These are phyloP conservation scores for Morinoia aosen DNA, from an alignment of 2,888 invertebrate species.

Conservation along the genomic window DNA sequence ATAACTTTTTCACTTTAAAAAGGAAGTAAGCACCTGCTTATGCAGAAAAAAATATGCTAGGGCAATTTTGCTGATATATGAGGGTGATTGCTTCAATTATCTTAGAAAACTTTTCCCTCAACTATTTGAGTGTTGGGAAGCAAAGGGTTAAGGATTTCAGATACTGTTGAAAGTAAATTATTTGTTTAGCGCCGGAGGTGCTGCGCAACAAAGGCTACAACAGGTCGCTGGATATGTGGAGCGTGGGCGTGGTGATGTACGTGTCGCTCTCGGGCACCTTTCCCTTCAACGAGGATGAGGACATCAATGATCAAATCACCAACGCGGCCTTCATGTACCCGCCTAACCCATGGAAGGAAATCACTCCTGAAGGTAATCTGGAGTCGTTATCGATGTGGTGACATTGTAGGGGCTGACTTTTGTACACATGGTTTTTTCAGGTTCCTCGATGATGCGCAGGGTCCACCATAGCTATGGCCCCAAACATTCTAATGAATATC, in stretches of 20 bases:
- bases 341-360: constrained; percentile 96
- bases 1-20: no score
- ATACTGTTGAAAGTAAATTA: neutral
- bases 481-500: neutral
- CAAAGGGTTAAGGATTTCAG: neutral
- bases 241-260: constrained; percentile 98
- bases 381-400: constrained; percentile 54
- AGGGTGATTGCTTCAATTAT: no score
- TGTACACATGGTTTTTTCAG: neutral
- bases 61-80: no score
- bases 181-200: constrained; percentile 87
- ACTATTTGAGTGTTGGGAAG: no score
- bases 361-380: constrained; percentile 85
- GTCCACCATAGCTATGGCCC: neutral
- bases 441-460: neutral
- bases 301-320: constrained; percentile 99
- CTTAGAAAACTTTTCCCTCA: no score
- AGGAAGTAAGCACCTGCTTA: no score
- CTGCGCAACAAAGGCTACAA: constrained; percentile 98
- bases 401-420: neutral
- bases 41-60: no score
- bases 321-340: constrained; percentile 99
- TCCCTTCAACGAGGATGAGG: constrained; percentile 99
- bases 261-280: constrained; percentile 98
- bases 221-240: constrained; percentile 99